phyloP scores from a whole-genome alignment of 2,797 vertebrate species.

The Chelonia mydas region DNA sequence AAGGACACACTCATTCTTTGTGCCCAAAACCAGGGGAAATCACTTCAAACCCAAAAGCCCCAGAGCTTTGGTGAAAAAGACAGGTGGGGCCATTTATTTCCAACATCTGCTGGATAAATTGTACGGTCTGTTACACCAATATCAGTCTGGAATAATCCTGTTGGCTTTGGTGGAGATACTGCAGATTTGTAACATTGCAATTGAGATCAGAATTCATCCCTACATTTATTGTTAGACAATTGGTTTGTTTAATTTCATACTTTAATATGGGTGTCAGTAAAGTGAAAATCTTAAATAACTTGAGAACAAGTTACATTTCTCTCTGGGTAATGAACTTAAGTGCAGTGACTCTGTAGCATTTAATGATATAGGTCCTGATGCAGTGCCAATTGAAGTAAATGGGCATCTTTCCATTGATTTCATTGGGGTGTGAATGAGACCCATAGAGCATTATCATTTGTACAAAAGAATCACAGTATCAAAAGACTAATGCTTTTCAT shows the following conservation, averaged over 20 bases:
- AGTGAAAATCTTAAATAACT: neutral
- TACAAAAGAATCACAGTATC: neutral
- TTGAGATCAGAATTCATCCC: neutral
- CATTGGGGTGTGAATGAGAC: neutral
- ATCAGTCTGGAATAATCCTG: neutral
- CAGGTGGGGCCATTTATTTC: neutral
- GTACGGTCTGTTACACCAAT: neutral
- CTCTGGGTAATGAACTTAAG: fast-evolving
- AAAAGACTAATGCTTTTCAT: neutral
- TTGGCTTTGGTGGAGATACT: neutral
- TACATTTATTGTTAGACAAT: neutral
- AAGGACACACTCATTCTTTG: neutral
- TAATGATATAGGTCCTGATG: neutral
- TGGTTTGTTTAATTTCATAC: neutral
- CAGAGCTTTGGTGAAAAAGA: neutral
- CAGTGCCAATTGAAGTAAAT: neutral
- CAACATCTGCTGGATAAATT: neutral
- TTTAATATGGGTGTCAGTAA: neutral
- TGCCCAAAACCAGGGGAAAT: neutral
- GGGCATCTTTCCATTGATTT: neutral
- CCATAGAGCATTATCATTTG: neutral
- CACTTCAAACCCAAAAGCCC: neutral
- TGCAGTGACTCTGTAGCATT: neutral
- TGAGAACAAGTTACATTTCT: neutral
- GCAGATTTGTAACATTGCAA: neutral